Percentiles rank a stretch among this genome's conserved stretches.
Conservation (phyloP, 2,113 vertebrate species). For the Megaleporinus macrocephalus region DNA sequence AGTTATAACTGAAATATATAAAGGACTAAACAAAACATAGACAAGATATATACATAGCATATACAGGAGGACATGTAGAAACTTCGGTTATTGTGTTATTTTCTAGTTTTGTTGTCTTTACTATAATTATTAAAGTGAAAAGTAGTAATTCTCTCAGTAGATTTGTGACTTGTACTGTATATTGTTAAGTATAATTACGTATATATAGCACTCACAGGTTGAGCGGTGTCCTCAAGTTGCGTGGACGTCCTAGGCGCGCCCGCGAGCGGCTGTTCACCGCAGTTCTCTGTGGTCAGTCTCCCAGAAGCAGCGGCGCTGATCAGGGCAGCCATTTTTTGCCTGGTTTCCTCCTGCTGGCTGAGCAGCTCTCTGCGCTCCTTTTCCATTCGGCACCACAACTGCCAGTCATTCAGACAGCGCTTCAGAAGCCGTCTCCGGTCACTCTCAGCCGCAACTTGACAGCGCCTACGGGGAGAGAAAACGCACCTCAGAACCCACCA, state of each 20-base stretch:
- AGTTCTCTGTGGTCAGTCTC: slow-evolving; percentile 58
- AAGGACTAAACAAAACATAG: too few species aligned
- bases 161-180: too few species aligned
- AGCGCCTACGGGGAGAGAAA: slow-evolving; percentile 73
- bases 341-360: slow-evolving; percentile 80
- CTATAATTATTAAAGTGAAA: too few species aligned
- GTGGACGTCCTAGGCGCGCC: slow-evolving; percentile 27
- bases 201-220: slow-evolving; percentile 56
- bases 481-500: not conserved
- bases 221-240: slow-evolving; percentile 47
- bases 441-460: slow-evolving; percentile 79
- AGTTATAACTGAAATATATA: too few species aligned
- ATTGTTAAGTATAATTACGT: slow-evolving; percentile 1
- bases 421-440: slow-evolving; percentile 79
- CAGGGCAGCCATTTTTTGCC: slow-evolving; percentile 85
- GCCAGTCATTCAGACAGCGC: slow-evolving; percentile 83
- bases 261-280: slow-evolving; percentile 10
- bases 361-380: slow-evolving; percentile 75
- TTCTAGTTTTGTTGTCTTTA: too few species aligned
- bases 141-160: too few species aligned
- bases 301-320: slow-evolving; percentile 77
- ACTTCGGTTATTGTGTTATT: too few species aligned
- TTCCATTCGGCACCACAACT: slow-evolving; percentile 77
- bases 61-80: too few species aligned
- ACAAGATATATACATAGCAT: too few species aligned